Evolutionary conservation across 2,888 invertebrate genomes (phyloP), one percentile per base, ranked within the genome.

Genomic region (Ligdia adustata): DNA sequence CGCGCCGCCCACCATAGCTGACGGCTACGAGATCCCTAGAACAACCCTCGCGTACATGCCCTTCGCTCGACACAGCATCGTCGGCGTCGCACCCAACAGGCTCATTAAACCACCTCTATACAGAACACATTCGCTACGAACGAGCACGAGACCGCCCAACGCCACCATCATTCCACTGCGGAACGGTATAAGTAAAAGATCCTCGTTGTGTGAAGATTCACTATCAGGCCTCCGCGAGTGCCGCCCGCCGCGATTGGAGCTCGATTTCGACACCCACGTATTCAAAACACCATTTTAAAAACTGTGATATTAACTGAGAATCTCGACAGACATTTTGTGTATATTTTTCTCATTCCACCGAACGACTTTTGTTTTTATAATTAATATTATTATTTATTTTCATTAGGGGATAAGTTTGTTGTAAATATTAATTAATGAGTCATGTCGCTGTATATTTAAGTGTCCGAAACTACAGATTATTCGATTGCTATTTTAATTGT

Each of bases 21-120:
- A 92, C 64, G 94, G 93, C 1, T 94, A 94, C 74, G 94, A 94
- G 79, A 79, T 94, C 9, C 94, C 94, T 1, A 83, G 92, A 26
- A 57, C 66, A 3, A 79, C 75, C 1, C 37, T 74, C 18, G 54
- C 68, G 2, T 73, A 75, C 66, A 58, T 69, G 55, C 79, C 82
- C 0, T 79, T 79, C 55, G 76, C 85, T 1, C 45, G 88, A 22
- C 89, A 88, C 60, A 87, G 87, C 57, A 82, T 87, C n/a, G 79
- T 84, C 2, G 86, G 87, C 29, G 84, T 83, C 2, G 83, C 85
- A 2, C 86, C 87, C 0, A 79, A 79, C 52, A 66, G 84, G 57
- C 79, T 85, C 53, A 74, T 81, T 40, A 75, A 73, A 34, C 78
- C 82, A 6, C 79, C 82, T 1, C 34, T 83, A 22, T 72, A 75